These are phyloP conservation scores for Pristionchus exspectatus DNA, from an alignment of 2,888 invertebrate species.

Conservation along the genomic window DNA sequence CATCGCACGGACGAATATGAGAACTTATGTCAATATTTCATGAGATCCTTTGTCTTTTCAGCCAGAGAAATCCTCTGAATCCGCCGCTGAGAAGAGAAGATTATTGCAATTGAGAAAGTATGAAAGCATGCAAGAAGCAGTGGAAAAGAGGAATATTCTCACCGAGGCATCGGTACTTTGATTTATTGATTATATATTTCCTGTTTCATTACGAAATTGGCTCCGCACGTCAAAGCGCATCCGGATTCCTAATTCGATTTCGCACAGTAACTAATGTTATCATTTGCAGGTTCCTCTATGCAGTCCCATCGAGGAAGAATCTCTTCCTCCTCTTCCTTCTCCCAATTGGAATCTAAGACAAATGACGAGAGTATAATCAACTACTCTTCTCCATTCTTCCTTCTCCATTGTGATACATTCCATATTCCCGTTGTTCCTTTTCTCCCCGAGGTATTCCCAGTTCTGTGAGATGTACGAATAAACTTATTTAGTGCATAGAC, in stretches of 20 bases:
- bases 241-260: background rate
- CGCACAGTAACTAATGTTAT: background rate
- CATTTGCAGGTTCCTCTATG: constrained; percentile 24
- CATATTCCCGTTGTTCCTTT: background rate
- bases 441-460: background rate
- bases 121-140: constrained; percentile 36
- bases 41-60: constrained; percentile 22
- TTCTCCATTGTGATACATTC: constrained; percentile 4
- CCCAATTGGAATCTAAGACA: constrained; percentile 42
- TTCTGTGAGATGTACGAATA: background rate
- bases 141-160: constrained; percentile 27
- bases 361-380: constrained; percentile 13
- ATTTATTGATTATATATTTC: background rate
- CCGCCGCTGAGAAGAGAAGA: constrained; percentile 7
- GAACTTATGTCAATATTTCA: background rate
- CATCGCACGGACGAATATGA: background rate
- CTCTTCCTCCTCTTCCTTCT: background rate
- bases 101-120: constrained; percentile 7
- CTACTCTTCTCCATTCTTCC: background rate
- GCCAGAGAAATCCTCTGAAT: background rate
- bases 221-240: background rate
- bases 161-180: background rate
- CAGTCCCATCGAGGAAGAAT: background rate
- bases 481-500: background rate
- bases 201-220: no score